Evolutionary conservation across 2,888 invertebrate genomes (phyloP), one percentile per base, ranked within the genome.

Genomic region (Leptinotarsa juncta): DNA sequence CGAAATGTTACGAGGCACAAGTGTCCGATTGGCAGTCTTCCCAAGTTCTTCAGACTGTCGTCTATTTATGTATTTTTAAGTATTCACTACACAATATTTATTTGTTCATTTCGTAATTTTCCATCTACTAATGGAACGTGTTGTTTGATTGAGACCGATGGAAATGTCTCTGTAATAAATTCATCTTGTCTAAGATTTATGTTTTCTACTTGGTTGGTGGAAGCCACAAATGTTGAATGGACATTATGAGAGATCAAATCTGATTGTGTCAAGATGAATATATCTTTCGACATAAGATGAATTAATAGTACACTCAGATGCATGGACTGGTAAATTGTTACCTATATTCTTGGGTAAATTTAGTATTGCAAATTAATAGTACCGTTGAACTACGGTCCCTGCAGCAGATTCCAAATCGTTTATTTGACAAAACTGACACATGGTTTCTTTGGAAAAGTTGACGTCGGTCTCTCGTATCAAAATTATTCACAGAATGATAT

Each of bases 1-100:
- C 55, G 53, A 23, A 53, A 66, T 60, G 51, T 26, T 65, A 68
- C 32, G 62, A 71, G 53, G 53, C 72, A 60, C 72, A 75, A 73
- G 73, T 71, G 71, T 48, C 51, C 55, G 60, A 73, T 71, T 76
- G 76, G 76, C 73, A 76, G 60, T n/a, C 57, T 62, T 70, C 69
- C 75, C 70, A 70, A n/a, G 20, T 66, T 55, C 55, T 42, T 50
- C 53, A 65, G 69, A 73, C 53, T 57, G 18, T 67, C 23, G 49
- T 55, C 68, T 75, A 72, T 75, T 66, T 67, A 53, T 70, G 62
- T 69, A 51, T 10, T 50, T 23, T 70, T 32, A 32, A 70, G 65
- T 51, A 53, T 60, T 67, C 67, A 67, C 20, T 3, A 20, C 57
- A 57, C 62, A 74, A 70, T 74, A 70, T 74, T 70, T 67, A 67